Evolutionary conservation across 1,140 invertebrate genomes (phyloP).

Genomic region (Caenorhabditis brenneri): DNA sequence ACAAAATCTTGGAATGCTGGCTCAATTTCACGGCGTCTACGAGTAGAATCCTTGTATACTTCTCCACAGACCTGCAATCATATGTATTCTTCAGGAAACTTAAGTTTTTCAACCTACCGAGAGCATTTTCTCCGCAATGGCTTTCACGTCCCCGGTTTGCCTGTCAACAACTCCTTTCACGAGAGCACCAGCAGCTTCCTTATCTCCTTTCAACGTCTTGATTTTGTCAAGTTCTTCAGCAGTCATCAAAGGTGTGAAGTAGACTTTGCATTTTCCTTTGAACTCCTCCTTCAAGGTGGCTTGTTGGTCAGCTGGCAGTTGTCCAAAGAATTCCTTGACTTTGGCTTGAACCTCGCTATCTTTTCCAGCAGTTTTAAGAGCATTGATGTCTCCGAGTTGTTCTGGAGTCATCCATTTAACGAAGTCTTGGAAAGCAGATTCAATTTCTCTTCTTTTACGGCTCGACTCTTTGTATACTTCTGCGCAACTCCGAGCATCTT

Average conservation of each 20-base stretch:
- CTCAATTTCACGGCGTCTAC: slow-evolving; percentile 18
- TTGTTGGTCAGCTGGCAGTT: slow-evolving; percentile 42
- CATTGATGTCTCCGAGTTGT: slow-evolving; percentile 17
- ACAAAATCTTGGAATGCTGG: slow-evolving; percentile 35
- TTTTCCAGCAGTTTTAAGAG: slow-evolving; percentile 22
- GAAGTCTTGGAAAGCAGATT: slow-evolving; percentile 28
- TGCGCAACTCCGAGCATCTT: slow-evolving; percentile 45
- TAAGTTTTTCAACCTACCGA: background rate
- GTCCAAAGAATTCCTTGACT: slow-evolving; percentile 18
- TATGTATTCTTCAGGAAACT: background rate
- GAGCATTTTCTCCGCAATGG: slow-evolving; percentile 40
- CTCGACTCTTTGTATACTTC: too few relatives aligned
- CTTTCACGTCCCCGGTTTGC: slow-evolving; percentile 26
- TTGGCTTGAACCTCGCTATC: background rate
- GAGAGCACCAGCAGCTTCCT: slow-evolving; percentile 3
- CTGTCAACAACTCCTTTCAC: slow-evolving; percentile 16
- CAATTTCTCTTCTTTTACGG: slow-evolving; percentile 34
- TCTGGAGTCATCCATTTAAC: slow-evolving; percentile 43
- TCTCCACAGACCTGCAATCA: slow-evolving; percentile 42
- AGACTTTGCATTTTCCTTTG: slow-evolving; percentile 49
- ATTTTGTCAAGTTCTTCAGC: background rate
- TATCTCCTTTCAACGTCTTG: slow-evolving; percentile 3
- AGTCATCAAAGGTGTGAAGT: slow-evolving; percentile 8
- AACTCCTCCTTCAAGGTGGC: slow-evolving; percentile 27
- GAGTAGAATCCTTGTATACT: slow-evolving; percentile 22